Evolutionary conservation across 2,888 invertebrate genomes (phyloP), one percentile per base, ranked within the genome.

Genomic region (Brachyopa scutellaris): DNA sequence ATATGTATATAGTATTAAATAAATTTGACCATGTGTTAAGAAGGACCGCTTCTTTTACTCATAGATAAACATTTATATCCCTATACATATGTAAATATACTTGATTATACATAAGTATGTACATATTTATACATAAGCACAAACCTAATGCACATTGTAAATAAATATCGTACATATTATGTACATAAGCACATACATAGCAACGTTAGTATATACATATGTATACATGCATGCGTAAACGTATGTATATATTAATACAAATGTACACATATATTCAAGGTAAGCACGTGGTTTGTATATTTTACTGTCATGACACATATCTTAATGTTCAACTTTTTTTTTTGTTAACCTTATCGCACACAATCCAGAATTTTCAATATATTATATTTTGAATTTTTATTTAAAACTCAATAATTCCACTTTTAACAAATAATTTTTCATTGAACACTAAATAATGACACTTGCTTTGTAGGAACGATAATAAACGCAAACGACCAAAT

Each of bases 251-350:
- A 33, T 31, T 15, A 8, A 8, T 9, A 33, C 8, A 31, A 19
- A 42, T 33, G 19, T 29, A 19, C 38, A 64, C 49, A 59, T 53
- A 53, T 67, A 62, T 67, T 55, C 47, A 67, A 67, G 61, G 73
- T 33, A 74, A 73, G 74, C 79, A 79, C 79, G 79, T 79, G 79
- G 79, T 67, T 73, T 73, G n/a, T 47, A 64, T 38, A 33, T 33
- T 77, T 21, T 62, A 62, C 53, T 61, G 33, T 70, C 31, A 29
- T 7, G 33, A 55, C 23, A 42, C 15, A 55, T 47, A 55, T 36
- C 26, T n/a, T 29, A 11, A 29, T 42, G 26, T 38, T 45, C 9
- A 6, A 8, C 33, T 53, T 67, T 11, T 45, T 29, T 1, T 15
- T 5, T 15, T 7, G 11, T 29, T 11, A 61, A 61, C 11, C 8